A percentile compares a stretch with the other conserved stretches of the same genome.
Conservation (phyloP, 2,113 vertebrate species). For the Peromyscus maniculatus region DNA sequence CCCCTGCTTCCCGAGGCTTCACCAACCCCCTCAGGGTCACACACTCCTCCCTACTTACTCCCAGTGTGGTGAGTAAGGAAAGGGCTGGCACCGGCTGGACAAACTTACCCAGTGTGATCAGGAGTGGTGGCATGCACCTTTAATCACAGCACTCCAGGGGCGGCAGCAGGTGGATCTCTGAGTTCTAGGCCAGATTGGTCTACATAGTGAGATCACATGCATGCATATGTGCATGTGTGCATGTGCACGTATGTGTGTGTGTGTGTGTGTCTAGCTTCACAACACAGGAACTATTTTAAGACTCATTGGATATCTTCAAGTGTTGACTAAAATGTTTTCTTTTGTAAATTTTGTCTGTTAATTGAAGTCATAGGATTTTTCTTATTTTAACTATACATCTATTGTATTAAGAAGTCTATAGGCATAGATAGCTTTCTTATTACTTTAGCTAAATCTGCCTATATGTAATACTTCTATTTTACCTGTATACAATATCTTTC, state of each 20-base stretch:
- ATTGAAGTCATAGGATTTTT: slow-evolving; percentile 15
- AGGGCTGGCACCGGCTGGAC: neutral
- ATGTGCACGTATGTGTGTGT: neutral
- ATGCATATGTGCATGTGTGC: neutral
- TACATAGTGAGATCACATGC: too few species aligned
- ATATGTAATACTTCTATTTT: neutral
- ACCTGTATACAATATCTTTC: neutral
- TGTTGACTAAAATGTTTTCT: neutral
- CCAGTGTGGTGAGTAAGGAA: slow-evolving; percentile 53
- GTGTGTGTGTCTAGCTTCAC: neutral
- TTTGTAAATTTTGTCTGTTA: neutral
- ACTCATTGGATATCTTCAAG: neutral
- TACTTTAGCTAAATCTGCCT: neutral
- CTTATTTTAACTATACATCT: neutral
- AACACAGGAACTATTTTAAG: neutral
- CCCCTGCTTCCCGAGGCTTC: neutral
- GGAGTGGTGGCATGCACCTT: neutral
- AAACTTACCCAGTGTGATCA: neutral
- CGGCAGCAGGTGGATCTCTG: neutral
- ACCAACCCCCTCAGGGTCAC: accelerated
- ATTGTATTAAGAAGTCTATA: neutral
- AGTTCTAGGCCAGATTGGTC: neutral
- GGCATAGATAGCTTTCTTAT: neutral
- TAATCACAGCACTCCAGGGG: neutral
- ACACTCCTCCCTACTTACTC: neutral